phyloP scores from a whole-genome alignment of 1,140 invertebrate species.

The Aphelenchoides fujianensis region DNA sequence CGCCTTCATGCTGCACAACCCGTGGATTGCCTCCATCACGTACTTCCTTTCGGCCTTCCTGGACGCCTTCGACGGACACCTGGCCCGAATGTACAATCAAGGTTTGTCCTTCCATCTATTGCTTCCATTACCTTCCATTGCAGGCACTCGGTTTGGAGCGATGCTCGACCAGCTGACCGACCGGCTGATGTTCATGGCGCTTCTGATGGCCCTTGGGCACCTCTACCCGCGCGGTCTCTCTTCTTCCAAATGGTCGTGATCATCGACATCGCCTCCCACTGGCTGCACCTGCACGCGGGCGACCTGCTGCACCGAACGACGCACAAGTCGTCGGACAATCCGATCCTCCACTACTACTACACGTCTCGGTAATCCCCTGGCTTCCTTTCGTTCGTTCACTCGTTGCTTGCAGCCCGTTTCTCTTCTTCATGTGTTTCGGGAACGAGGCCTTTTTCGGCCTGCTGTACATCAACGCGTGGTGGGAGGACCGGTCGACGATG shows the following conservation, averaged over 20 bases:
- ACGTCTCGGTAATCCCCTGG: conserved; percentile 49
- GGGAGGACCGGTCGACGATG: conserved; percentile 47
- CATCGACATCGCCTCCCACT: conserved; percentile 94
- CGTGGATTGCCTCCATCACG: conserved; percentile 75
- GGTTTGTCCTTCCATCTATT: conserved; percentile 65
- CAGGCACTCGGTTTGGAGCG: conserved; percentile 94
- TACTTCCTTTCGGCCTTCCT: conserved; percentile 85
- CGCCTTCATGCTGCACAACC: conserved; percentile 85
- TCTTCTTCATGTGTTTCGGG: conserved; percentile 47
- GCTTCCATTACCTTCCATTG: too few relatives aligned
- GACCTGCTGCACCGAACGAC: conserved; percentile 41
- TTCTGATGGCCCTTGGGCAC: conserved; percentile 71
- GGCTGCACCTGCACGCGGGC: conserved; percentile 76
- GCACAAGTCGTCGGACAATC: conserved; percentile 54
- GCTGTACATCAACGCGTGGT: conserved; percentile 53
- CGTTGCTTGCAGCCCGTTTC: conserved; percentile 22
- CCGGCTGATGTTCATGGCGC: conserved; percentile 87
- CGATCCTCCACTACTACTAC: conserved; percentile 58
- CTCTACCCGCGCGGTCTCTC: conserved; percentile 93
- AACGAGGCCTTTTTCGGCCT: conserved; percentile 56
- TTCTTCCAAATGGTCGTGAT: conserved; percentile 88
- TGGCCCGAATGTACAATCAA: conserved; percentile 85
- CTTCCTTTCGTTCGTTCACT: conserved; percentile 37
- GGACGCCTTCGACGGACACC: conserved; percentile 95
- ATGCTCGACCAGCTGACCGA: conserved; percentile 97